Evolutionary conservation across 2,797 vertebrate genomes (phyloP), one percentile per base, ranked within the genome.

Genomic region (Peromyscus nudipes): DNA sequence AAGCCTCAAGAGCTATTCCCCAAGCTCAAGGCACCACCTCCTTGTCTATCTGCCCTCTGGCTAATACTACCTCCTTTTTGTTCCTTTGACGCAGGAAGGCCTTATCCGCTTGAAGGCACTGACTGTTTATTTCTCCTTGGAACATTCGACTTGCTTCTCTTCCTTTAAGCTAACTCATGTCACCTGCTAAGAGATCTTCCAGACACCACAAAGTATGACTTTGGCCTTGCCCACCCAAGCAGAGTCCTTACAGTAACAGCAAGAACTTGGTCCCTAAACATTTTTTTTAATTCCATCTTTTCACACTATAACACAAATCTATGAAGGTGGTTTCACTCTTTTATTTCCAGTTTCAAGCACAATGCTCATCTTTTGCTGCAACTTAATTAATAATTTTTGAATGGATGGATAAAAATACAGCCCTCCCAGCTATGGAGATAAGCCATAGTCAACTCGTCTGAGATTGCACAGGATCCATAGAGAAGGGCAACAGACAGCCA

Each of bases 401-500:
- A 82, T 84, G 77, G 89, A 83, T 34, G 37, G 90, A 67, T 3
- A 37, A 57, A 95, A 37, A 93, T 75, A 75, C 6, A 73, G 79
- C 31, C 27, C 64, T 86, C 43, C 62, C 12, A 43, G 34, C 62
- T 84, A 62, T 4, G 1, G 83, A 57, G 43, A 64, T 75, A 71
- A 6, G 4, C 21, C 25, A 67, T 10, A 25, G 11, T 77, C 60
- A 17, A 46, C 49, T 55, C 83, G 65, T 43, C 49, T 94, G 9
- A 65, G 52, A 84, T 19, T 40, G n/a, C 76, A 79, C 34, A 93
- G 43, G 80, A 92, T 96, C 49, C 62, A 16, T 43, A 52, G 21
- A 34, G 73, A 95, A 95, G 65, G 60, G n/a, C 95, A 94, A 93
- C 6, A 84, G 27, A 77, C 60, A 77, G 43, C 76, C 55, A 88